A percentile compares a stretch with the other conserved stretches of the same genome.
These are phyloP conservation scores for Gadus macrocephalus DNA, from an alignment of 2,113 vertebrate species.

Conservation along the genomic window DNA sequence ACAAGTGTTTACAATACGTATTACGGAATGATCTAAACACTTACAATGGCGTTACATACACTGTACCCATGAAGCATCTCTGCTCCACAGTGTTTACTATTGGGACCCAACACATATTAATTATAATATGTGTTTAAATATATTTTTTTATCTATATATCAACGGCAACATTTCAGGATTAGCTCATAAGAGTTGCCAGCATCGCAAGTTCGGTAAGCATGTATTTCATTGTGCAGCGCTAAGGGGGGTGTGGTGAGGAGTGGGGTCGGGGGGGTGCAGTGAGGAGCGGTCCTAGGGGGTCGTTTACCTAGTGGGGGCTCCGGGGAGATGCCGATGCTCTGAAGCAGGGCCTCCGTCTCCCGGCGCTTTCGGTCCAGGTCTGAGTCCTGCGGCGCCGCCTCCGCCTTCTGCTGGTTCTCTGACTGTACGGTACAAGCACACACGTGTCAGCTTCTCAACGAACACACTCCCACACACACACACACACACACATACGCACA, in stretches of 20 bases:
- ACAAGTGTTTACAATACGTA: no score
- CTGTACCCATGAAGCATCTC: no score
- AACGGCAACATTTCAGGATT: no score
- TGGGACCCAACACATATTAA: no score
- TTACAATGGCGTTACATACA: no score
- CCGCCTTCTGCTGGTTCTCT: conserved; percentile 90
- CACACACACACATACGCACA: not conserved
- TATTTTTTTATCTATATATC: no score
- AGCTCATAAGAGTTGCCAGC: no score
- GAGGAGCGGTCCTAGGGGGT: not conserved
- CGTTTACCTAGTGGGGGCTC: conserved; percentile 89
- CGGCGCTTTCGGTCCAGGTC: conserved; percentile 93
- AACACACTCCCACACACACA: not conserved
- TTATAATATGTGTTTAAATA: no score
- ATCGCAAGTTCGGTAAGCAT: no score
- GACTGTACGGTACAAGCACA: conserved; percentile 59
- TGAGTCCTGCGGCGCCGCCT: conserved; percentile 83
- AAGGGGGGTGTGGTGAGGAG: not conserved
- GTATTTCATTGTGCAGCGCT: no score
- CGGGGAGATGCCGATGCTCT: conserved; percentile 96
- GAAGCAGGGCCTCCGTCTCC: conserved; percentile 93
- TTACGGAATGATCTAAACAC: no score
- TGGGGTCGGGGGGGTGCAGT: not conserved
- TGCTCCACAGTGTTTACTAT: no score
- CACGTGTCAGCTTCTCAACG: not conserved